Evolutionary conservation across 2,113 vertebrate genomes (phyloP).

Genomic region (Lanius ludovicianus): DNA sequence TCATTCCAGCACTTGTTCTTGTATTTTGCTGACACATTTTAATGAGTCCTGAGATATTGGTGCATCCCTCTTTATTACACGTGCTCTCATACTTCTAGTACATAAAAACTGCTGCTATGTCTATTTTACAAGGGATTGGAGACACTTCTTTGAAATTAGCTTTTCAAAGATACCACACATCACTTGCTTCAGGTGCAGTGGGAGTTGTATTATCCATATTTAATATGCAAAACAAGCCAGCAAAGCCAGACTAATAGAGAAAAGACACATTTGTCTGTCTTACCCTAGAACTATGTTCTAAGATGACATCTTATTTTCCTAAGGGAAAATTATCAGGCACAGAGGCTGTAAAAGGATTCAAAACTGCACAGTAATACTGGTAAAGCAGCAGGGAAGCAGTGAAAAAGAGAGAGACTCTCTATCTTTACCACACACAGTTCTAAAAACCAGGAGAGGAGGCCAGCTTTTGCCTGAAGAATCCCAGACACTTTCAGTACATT

Average conservation of each 20-base stretch:
- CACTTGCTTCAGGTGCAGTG: not conserved
- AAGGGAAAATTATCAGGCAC: not conserved
- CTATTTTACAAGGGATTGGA: not conserved
- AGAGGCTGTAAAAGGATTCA: not conserved
- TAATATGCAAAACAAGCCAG: not conserved
- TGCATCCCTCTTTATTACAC: not conserved
- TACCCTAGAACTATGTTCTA: not conserved
- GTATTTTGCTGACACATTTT: not conserved
- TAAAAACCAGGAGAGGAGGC: not conserved
- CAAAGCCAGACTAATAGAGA: not conserved
- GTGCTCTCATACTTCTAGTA: not conserved
- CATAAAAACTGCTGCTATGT: not conserved
- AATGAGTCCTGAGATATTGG: rapidly evolving
- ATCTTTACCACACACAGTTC: not conserved
- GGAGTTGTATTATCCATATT: not conserved
- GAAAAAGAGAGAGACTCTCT: not conserved
- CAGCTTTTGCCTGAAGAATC: not conserved
- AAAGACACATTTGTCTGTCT: not conserved
- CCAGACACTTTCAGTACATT: not conserved
- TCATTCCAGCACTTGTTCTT: not conserved
- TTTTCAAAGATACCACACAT: not conserved
- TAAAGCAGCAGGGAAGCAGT: not conserved
- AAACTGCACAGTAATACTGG: not conserved
- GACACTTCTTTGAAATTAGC: not conserved
- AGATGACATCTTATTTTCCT: not conserved